Percentiles rank a stretch among this genome's conserved stretches.
Conservation (phyloP, 2,888 invertebrate species). For the Megalurothrips usitatus region DNA sequence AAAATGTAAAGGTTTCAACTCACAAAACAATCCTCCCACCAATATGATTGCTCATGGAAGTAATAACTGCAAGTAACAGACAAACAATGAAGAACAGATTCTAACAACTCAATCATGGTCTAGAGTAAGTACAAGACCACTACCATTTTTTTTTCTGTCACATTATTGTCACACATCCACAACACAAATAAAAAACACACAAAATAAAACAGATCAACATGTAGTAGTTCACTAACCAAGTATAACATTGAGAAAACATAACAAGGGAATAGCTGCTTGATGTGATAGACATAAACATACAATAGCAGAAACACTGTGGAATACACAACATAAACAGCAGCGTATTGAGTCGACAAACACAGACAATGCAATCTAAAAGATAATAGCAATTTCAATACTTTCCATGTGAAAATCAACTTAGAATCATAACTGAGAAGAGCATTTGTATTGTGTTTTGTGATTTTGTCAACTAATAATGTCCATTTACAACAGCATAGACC, state of each 20-base stretch:
- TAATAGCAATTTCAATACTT: not conserved
- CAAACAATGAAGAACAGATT: no score
- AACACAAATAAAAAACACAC: not conserved
- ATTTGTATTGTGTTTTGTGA: not conserved
- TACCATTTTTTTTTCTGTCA: not conserved
- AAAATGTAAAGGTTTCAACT: no score
- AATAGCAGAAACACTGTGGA: not conserved
- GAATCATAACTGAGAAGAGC: not conserved
- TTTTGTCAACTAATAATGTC: not conserved
- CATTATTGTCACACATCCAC: conserved; percentile 4
- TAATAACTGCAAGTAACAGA: no score
- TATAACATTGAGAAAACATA: not conserved
- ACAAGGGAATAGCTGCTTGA: not conserved
- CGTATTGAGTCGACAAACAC: not conserved
- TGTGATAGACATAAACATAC: not conserved
- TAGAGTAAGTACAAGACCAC: not conserved
- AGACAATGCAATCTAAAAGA: not conserved
- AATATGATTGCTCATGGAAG: not conserved
- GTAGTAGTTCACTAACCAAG: not conserved
- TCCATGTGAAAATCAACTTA: not conserved
- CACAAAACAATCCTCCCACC: not conserved
- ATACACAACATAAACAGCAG: not conserved
- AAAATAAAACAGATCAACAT: not conserved
- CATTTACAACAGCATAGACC: not conserved
- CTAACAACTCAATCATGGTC: no score